These are phyloP conservation scores for Apostichopus californicus DNA, from an alignment of 35 echinoderm and acorn worm species.

Conservation along the genomic window DNA sequence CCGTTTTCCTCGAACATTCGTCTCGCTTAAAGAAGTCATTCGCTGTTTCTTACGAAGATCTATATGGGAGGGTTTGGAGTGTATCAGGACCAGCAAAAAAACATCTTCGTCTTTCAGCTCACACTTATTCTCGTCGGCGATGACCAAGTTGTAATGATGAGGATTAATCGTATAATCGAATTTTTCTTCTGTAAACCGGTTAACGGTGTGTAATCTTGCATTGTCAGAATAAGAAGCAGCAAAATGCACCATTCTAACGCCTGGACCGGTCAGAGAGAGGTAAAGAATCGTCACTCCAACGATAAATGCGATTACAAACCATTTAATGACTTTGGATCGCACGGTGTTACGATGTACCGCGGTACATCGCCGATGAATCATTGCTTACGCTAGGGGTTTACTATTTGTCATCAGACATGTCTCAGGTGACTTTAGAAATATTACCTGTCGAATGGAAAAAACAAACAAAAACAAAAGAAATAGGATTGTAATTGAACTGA, in stretches of 20 bases:
- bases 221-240: slow-evolving; percentile 1
- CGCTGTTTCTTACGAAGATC: slow-evolving; percentile 44
- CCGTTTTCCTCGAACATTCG: slow-evolving; percentile 38
- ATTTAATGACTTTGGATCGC: neutral
- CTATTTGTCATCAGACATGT: too few species aligned
- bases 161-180: slow-evolving; percentile 24
- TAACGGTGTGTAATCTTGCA: neutral
- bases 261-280: neutral
- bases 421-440: too few species aligned
- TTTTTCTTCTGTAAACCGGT: slow-evolving; percentile 9
- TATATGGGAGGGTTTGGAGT: slow-evolving; percentile 6
- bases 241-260: neutral
- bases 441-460: too few species aligned
- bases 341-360: too few species aligned
- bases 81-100: slow-evolving; percentile 62
- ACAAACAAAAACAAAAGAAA: too few species aligned
- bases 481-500: too few species aligned
- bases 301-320: neutral
- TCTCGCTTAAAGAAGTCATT: slow-evolving; percentile 1
- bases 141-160: slow-evolving; percentile 4
- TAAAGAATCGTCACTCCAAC: neutral
- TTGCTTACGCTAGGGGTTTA: neutral
- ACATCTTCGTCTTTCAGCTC: neutral
- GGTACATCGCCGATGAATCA: neutral
- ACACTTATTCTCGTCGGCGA: slow-evolving; percentile 40